Conservation (phyloP, 2,113 vertebrate genomes). For the Anarrhichthys ocellatus region DNA sequence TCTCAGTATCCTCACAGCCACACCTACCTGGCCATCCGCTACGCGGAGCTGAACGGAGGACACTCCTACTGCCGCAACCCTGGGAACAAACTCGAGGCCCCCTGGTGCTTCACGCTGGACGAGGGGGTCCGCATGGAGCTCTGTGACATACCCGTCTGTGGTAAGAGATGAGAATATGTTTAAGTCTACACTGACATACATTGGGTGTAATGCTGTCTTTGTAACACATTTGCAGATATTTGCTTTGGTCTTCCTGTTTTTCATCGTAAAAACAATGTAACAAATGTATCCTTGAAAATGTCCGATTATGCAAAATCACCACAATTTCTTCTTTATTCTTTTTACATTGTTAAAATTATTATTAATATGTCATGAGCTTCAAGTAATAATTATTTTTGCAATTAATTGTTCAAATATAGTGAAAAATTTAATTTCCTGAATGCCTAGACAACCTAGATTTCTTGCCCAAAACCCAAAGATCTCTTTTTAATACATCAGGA, state of each 20-base stretch:
- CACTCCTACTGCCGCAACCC: slow-evolving; percentile 99
- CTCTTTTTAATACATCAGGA: background rate
- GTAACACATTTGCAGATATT: background rate
- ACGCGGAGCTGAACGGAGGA: slow-evolving; percentile 94
- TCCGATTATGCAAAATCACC: background rate
- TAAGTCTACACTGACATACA: background rate
- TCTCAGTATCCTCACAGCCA: slow-evolving; percentile 98
- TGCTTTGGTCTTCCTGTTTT: background rate
- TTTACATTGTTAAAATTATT: background rate
- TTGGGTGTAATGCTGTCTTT: background rate
- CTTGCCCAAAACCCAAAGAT: too few relatives aligned
- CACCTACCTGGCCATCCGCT: slow-evolving; percentile 90
- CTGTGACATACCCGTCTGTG: slow-evolving; percentile 93
- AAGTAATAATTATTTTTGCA: background rate
- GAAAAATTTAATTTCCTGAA: background rate
- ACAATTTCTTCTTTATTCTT: background rate
- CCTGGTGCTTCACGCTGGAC: slow-evolving; percentile 98
- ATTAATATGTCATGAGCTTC: background rate
- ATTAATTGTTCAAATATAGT: background rate
- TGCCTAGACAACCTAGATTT: background rate
- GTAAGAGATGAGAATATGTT: slow-evolving; percentile 77
- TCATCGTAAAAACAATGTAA: too few relatives aligned
- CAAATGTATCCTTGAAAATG: background rate
- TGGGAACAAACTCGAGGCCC: slow-evolving; percentile 92
- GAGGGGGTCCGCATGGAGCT: slow-evolving; percentile 94